Evolutionary conservation across 2,113 vertebrate species (phyloP).

Genomic region (Pachyramphus minor): DNA sequence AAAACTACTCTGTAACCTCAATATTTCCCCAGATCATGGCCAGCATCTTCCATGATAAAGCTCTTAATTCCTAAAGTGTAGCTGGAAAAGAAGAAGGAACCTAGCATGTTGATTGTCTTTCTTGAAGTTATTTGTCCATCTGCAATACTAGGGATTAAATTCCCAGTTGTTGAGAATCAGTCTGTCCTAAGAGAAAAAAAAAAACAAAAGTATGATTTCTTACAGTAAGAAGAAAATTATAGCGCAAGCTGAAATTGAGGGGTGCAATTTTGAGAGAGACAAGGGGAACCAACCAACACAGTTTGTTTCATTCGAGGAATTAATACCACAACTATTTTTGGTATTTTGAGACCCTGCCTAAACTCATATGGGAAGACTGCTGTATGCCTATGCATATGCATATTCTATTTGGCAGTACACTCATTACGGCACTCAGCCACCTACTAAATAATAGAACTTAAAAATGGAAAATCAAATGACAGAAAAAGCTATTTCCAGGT

Average conservation of each 20-base stretch:
- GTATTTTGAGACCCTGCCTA: constrained; percentile 72
- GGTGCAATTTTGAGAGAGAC: background rate
- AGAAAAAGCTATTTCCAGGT: constrained; percentile 66
- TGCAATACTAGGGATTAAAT: background rate
- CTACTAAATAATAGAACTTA: constrained; percentile 70
- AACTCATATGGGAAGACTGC: constrained; percentile 66
- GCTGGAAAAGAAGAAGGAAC: background rate
- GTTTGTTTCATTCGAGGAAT: constrained; percentile 66
- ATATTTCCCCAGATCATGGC: background rate
- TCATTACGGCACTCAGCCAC: constrained; percentile 55
- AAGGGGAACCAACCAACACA: constrained; percentile 45
- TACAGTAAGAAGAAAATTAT: constrained; percentile 32
- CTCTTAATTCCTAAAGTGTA: background rate
- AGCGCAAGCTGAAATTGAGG: constrained; percentile 24
- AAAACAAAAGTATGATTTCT: background rate
- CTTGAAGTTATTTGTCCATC: background rate
- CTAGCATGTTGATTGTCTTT: background rate
- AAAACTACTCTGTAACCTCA: background rate
- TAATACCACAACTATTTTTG: constrained; percentile 67
- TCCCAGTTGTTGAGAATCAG: background rate
- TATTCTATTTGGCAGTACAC: constrained; percentile 60
- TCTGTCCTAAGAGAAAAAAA: background rate
- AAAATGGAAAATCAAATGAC: constrained; percentile 69
- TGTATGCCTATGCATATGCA: constrained; percentile 68
- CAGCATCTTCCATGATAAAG: background rate